Conservation (phyloP, 2,888 invertebrate genomes). For the Idaea straminata region DNA sequence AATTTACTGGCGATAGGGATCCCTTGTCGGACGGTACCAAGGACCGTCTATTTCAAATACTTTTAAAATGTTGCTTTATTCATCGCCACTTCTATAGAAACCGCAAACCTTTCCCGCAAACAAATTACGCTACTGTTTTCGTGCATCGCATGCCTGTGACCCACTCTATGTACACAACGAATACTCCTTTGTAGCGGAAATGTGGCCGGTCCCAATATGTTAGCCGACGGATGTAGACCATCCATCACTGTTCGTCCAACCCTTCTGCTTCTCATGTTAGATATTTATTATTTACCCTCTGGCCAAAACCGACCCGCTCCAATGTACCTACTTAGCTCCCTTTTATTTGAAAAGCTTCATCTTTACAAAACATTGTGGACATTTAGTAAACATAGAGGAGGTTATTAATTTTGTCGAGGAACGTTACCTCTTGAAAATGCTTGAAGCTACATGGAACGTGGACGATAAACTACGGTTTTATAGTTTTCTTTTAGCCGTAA, state of each 20-base stretch:
- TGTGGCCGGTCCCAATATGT: constrained; percentile 39
- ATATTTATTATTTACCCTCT: constrained; percentile 56
- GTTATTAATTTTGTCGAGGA: neutral
- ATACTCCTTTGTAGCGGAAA: constrained; percentile 27
- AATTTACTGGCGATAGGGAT: neutral
- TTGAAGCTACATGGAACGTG: neutral
- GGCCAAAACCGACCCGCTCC: constrained; percentile 31
- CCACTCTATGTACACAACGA: constrained; percentile 16
- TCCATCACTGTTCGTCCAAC: constrained; percentile 47
- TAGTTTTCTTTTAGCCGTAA: neutral
- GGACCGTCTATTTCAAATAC: neutral
- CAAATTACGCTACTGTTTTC: constrained; percentile 10
- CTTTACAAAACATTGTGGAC: constrained; percentile 10
- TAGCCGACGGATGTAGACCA: constrained; percentile 37
- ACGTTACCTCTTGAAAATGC: neutral
- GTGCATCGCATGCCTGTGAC: constrained; percentile 12
- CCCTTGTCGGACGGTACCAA: constrained; percentile 3
- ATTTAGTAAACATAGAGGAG: constrained; percentile 1
- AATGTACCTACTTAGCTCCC: constrained; percentile 2
- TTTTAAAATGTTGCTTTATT: constrained; percentile 9
- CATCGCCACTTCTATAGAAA: neutral
- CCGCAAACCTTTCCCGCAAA: constrained; percentile 2
- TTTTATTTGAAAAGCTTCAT: constrained; percentile 28
- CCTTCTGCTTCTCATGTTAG: constrained; percentile 30
- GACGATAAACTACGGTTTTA: neutral